phyloP scores from a whole-genome alignment of 2,888 invertebrate species.

The Agrochola litura region DNA sequence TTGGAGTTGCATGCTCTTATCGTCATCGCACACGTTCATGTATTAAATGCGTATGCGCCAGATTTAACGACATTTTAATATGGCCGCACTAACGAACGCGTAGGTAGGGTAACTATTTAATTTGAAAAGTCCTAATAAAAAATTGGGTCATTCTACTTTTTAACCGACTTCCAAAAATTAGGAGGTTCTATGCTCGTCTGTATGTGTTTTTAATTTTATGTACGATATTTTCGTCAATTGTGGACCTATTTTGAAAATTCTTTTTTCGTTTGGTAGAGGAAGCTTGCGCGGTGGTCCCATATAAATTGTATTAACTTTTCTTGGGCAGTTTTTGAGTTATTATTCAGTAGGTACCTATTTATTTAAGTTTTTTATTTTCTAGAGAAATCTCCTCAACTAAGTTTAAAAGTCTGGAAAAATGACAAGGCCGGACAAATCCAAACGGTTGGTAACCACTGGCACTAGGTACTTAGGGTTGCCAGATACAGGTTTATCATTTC shows the following conservation, averaged over 20 bases:
- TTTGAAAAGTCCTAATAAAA: neutral
- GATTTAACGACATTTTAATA: constrained; percentile 62
- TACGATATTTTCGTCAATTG: too few relatives aligned
- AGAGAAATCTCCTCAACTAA: neutral
- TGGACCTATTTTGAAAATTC: too few relatives aligned
- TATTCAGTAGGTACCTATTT: neutral
- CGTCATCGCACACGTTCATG: constrained; percentile 52
- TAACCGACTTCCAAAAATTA: too few relatives aligned
- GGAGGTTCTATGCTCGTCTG: too few relatives aligned
- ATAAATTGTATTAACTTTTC: too few relatives aligned
- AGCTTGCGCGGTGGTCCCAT: too few relatives aligned
- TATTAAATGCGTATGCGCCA: constrained; percentile 33
- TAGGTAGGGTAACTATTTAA: neutral
- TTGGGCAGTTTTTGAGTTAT: too few relatives aligned
- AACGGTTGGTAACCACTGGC: constrained; percentile 6
- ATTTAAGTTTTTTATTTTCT: neutral
- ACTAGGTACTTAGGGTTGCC: neutral
- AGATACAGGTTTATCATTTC: too few relatives aligned
- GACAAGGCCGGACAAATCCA: neutral
- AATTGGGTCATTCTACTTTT: neutral
- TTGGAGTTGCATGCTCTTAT: constrained; percentile 38
- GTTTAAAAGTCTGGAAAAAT: too few relatives aligned
- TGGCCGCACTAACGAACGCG: constrained; percentile 38
- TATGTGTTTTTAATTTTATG: too few relatives aligned
- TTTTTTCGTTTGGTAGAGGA: too few relatives aligned